These are phyloP conservation scores for Micromesistius poutassou DNA, from an alignment of 2,797 vertebrate genomes.

Conservation along the genomic window DNA sequence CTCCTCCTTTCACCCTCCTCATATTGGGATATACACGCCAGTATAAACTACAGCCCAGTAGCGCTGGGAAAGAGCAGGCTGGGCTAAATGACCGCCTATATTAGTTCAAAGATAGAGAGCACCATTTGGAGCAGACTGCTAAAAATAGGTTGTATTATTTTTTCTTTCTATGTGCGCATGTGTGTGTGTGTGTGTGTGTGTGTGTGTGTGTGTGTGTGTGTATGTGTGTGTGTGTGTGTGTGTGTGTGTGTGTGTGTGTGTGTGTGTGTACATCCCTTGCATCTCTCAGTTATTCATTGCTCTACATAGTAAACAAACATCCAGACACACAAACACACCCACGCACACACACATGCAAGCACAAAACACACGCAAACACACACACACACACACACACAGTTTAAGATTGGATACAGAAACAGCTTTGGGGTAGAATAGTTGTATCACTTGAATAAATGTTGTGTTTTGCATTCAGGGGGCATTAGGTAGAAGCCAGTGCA, in stretches of 20 bases:
- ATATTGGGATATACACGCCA: no score
- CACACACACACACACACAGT: not conserved
- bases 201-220: not conserved
- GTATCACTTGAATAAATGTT: constrained; percentile 1
- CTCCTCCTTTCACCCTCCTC: no score
- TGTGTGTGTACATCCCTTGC: not conserved
- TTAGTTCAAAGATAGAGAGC: constrained; percentile 43
- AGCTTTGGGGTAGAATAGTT: not conserved
- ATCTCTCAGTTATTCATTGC: not conserved
- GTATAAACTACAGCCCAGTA: not conserved
- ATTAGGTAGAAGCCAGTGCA: not conserved
- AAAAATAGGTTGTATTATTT: constrained; percentile 61
- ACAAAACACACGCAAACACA: not conserved
- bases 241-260: no score
- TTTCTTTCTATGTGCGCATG: constrained; percentile 33
- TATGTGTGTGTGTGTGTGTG: no score
- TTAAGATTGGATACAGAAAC: not conserved
- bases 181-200: no score
- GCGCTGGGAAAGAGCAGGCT: not conserved
- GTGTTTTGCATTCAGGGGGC: not conserved
- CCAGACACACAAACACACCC: not conserved
- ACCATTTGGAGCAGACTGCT: constrained; percentile 58
- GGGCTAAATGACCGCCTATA: not conserved
- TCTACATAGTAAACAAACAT: not conserved
- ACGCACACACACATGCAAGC: not conserved